A percentile compares a stretch with the other conserved stretches of the same genome.
phyloP scores from a whole-genome alignment of 1,140 invertebrate species.

The Bombus pyrosoma region DNA sequence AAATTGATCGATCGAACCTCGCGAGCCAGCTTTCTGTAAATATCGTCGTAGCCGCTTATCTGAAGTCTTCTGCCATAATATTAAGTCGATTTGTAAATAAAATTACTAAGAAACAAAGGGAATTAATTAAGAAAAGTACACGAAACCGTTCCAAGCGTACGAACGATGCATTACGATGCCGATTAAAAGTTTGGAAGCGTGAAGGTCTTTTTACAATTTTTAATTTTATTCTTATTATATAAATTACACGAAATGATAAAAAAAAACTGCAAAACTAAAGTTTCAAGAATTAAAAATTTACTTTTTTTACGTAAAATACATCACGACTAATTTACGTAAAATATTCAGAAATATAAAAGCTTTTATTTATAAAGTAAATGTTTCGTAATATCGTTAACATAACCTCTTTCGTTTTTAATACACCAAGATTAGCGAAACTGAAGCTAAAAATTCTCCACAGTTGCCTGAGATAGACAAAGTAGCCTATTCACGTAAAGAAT shows the following conservation, averaged over 20 bases:
- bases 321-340: no score
- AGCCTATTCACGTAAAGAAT: neutral
- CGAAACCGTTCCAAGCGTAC: neutral
- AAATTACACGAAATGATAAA: neutral
- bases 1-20: neutral
- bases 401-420: no score
- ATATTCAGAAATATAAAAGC: no score
- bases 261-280: neutral
- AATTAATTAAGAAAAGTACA: neutral
- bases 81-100: conserved; percentile 48
- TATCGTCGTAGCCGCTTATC: conserved; percentile 42
- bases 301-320: no score
- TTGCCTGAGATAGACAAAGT: no score
- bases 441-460: no score
- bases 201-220: neutral
- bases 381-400: no score
- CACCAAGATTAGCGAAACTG: no score
- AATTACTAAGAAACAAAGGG: neutral
- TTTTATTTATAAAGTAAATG: no score
- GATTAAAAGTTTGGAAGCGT: neutral
- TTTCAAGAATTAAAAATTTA: neutral
- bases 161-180: neutral
- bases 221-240: neutral
- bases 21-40: conserved; percentile 38
- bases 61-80: conserved; percentile 42